Percentiles rank a stretch among this genome's conserved stretches.
Evolutionary conservation across 2,888 invertebrate genomes (phyloP).

Genomic region (Calliopum simillimum): DNA sequence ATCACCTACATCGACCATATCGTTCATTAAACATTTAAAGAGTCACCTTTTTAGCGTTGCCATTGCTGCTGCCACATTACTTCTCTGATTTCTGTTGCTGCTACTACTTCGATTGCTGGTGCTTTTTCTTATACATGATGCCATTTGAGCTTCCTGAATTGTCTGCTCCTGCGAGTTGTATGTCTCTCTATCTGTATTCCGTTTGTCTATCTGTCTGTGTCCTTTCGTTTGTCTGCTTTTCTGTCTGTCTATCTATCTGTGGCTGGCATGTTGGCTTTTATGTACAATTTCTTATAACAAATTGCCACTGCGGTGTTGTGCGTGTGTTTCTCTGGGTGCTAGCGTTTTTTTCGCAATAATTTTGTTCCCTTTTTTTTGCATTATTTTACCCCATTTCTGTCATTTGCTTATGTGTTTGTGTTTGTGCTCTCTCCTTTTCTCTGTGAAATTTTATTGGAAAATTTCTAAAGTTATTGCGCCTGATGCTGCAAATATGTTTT

Average conservation of each 20-base stretch:
- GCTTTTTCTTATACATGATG: too few species aligned
- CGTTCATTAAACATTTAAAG: too few species aligned
- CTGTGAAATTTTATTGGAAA: constrained; percentile 23
- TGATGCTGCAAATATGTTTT: constrained; percentile 31
- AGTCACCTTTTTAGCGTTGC: too few species aligned
- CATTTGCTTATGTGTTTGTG: neutral
- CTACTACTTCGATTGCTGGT: too few species aligned
- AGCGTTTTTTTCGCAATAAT: neutral
- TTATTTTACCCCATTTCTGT: neutral
- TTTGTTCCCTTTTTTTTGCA: neutral
- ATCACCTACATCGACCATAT: too few species aligned
- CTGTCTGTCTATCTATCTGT: neutral
- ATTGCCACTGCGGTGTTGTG: constrained; percentile 21
- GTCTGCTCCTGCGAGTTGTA: too few species aligned
- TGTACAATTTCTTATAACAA: constrained; percentile 13
- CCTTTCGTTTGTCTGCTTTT: neutral
- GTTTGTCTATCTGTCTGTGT: constrained; percentile 10
- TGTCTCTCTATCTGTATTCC: neutral
- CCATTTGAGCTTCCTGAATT: too few species aligned
- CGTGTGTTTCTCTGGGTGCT: neutral
- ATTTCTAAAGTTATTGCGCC: constrained; percentile 28
- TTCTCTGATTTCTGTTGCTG: too few species aligned
- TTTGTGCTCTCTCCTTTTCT: neutral
- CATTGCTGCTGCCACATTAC: too few species aligned
- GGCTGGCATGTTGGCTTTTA: constrained; percentile 16